These are phyloP conservation scores for Notarius quadriscutis DNA, from an alignment of 2,113 vertebrate species.

Conservation along the genomic window DNA sequence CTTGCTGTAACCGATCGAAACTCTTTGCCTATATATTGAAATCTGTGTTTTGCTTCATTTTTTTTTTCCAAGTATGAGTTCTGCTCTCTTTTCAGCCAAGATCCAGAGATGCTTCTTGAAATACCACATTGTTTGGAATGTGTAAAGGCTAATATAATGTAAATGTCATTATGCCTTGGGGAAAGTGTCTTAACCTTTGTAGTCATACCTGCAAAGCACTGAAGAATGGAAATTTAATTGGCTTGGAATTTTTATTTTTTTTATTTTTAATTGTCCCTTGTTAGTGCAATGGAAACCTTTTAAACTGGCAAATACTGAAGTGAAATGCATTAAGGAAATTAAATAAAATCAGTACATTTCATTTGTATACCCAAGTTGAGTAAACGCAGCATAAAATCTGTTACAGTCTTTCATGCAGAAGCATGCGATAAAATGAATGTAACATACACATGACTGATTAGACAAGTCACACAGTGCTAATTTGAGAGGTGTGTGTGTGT, in stretches of 20 bases:
- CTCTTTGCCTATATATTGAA: not conserved
- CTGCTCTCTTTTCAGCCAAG: not conserved
- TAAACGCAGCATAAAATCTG: not conserved
- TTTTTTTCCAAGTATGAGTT: not conserved
- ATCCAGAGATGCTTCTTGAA: not conserved
- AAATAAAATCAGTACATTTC: not conserved
- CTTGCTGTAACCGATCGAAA: not conserved
- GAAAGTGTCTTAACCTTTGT: not conserved
- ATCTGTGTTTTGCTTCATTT: not conserved
- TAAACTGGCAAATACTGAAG: not conserved
- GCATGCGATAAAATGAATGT: not conserved
- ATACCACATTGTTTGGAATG: not conserved
- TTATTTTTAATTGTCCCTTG: not conserved
- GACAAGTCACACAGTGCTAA: conserved; percentile 23
- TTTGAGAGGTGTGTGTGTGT: conserved; percentile 17
- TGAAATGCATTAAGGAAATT: not conserved
- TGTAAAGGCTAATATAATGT: not conserved
- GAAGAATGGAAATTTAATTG: conserved; percentile 23
- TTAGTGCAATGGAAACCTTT: not conserved
- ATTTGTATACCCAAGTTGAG: not conserved
- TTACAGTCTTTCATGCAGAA: not conserved
- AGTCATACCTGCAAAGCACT: not conserved
- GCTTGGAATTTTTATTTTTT: not conserved
- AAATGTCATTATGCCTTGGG: not conserved
- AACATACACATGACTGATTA: conserved; percentile 28